Base-by-base conservation (phyloP, 2,797 vertebrate genomes). In the Notolepis coatsorum region DNA sequence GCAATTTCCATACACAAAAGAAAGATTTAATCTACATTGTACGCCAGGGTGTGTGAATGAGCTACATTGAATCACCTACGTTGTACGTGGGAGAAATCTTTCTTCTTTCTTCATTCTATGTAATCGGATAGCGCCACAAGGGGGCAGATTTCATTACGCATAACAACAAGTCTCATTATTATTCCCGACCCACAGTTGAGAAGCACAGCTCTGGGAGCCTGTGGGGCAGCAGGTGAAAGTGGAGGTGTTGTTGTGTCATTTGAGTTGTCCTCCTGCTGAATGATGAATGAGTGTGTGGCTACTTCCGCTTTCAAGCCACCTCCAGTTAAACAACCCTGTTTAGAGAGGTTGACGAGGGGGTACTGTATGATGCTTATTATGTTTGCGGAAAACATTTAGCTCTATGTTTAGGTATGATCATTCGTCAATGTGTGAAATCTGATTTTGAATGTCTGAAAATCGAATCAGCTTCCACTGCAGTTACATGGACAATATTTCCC, bases 241-340 rank as follows among this genome's bases (percentile, higher is more conserved):
- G 35, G 60, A 13, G n/a, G n/a, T n/a, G 10, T 41, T 12, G 25
- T 30, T 5, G 65, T 75, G 80, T 77, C 68, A 85, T 58, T n/a
- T 45, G 61, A 86, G 27, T 42, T 30, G 59, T 81, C 75, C 63
- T 68, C 37, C 25, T 58, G 20, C 55, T 79, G 54, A 78, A 77
- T 80, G 78, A 79, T 77, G 68, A 70, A 84, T 84, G 79, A 73
- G 70, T 2, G 35, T 35, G 56, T 33, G 3, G 13, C 3, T 4
- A 4, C 37, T 35, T 35, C 80, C 61, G 58, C 39, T 28, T 74
- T 81, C 6, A 71, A 51, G 60, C 51, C 45, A 58, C 53, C n/a
- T 60, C 9, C 8, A 9, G 7, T 12, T 54, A 57, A 54, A 53
- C 13, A 39, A 18, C 2, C 3, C 50, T 17, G 39, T 28, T n/a